A percentile compares a stretch with the other conserved stretches of the same genome.
Evolutionary conservation across 2,797 vertebrate genomes (phyloP).

Genomic region (Fundulus diaphanus): DNA sequence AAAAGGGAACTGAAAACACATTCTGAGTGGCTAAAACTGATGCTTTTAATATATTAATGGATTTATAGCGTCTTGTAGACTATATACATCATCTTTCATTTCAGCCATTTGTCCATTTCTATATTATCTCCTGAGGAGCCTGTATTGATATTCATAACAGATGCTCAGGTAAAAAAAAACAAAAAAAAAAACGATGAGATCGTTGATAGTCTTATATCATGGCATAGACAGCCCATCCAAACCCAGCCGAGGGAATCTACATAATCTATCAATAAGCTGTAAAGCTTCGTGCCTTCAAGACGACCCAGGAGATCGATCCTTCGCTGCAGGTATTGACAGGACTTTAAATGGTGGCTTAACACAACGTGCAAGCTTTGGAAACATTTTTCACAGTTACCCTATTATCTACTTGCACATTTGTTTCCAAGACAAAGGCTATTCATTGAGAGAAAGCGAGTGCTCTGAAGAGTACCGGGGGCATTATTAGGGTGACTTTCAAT

Average conservation of each 20-base stretch:
- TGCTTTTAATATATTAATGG: conserved; percentile 9
- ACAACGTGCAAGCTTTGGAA: conserved; percentile 67
- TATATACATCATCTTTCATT: neutral
- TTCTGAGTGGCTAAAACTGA: conserved; percentile 23
- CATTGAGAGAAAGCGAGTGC: conserved; percentile 32
- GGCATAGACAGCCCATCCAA: conserved; percentile 61
- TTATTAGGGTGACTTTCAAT: conserved; percentile 46
- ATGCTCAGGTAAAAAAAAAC: conserved; percentile 44
- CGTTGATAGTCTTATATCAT: conserved; percentile 64
- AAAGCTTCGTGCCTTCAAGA: conserved; percentile 62
- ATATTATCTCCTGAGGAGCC: conserved; percentile 11
- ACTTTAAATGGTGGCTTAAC: conserved; percentile 77
- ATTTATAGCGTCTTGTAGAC: conserved; percentile 13
- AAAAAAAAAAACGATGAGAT: conserved; percentile 59
- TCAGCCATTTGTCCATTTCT: conserved; percentile 24
- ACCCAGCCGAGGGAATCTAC: conserved; percentile 65
- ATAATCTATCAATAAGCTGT: conserved; percentile 71
- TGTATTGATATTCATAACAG: conserved; percentile 52
- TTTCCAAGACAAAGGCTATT: conserved; percentile 55
- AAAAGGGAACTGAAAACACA: conserved; percentile 39
- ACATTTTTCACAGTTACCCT: conserved; percentile 59
- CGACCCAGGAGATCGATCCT: conserved; percentile 61
- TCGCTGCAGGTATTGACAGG: conserved; percentile 70
- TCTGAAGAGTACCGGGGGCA: conserved; percentile 25
- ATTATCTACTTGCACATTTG: conserved; percentile 63